phyloP scores from a whole-genome alignment of 2,888 invertebrate genomes.

The Stenodema calcarata region DNA sequence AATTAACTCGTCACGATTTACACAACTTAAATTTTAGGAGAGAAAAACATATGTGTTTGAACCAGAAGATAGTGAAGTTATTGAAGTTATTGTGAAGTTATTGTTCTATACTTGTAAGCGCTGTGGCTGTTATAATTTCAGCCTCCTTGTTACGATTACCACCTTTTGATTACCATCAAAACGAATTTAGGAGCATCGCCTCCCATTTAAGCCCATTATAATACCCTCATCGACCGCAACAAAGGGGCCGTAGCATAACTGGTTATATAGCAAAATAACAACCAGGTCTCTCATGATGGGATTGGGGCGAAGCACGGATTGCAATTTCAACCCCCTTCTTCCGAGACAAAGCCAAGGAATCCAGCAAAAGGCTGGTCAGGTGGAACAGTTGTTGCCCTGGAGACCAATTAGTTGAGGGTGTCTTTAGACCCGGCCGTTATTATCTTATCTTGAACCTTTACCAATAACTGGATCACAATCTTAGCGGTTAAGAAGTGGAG shows the following conservation, averaged over 20 bases:
- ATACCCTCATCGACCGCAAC: background rate
- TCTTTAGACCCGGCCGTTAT: slow-evolving; percentile 27
- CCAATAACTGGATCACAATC: slow-evolving; percentile 43
- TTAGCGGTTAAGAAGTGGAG: slow-evolving; percentile 8
- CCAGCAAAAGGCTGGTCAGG: slow-evolving; percentile 12
- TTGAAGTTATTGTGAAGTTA: too few relatives aligned
- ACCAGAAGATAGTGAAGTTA: too few relatives aligned
- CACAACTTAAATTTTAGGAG: too few relatives aligned
- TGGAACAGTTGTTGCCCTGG: slow-evolving; percentile 16
- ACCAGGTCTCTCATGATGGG: background rate
- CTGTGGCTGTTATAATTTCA: too few relatives aligned
- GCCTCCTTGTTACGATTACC: background rate
- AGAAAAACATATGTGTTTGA: too few relatives aligned
- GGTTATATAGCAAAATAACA: background rate
- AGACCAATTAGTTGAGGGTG: slow-evolving; percentile 22
- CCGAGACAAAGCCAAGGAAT: background rate
- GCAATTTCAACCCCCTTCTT: background rate
- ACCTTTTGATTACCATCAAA: background rate
- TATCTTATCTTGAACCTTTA: slow-evolving; percentile 34
- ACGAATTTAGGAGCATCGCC: background rate
- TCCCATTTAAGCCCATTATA: background rate
- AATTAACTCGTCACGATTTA: too few relatives aligned
- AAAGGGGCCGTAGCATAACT: background rate
- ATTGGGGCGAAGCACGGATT: background rate
- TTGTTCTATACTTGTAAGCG: too few relatives aligned